A percentile compares a stretch with the other conserved stretches of the same genome.
phyloP scores from a whole-genome alignment of 2,888 invertebrate genomes.

The Tetragonisca angustula region DNA sequence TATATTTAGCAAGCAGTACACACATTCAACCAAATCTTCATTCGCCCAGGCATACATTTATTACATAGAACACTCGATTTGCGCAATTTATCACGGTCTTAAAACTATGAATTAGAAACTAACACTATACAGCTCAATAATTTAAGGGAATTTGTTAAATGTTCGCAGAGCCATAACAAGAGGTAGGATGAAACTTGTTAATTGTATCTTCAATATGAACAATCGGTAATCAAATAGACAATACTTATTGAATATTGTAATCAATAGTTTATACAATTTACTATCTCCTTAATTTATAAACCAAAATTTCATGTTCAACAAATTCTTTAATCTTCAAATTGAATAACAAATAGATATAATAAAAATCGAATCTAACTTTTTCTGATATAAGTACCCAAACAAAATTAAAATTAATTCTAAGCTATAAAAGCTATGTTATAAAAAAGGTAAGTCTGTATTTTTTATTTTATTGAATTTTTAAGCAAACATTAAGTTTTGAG shows the following conservation, averaged over 20 bases:
- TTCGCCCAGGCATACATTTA: constrained; percentile 49
- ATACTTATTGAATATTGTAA: constrained; percentile 35
- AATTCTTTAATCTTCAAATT: constrained; percentile 39
- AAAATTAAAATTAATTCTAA: constrained; percentile 30
- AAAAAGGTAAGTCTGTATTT: constrained; percentile 21
- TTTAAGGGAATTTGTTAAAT: constrained; percentile 68
- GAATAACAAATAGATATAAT: constrained; percentile 14
- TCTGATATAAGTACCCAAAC: constrained; percentile 39
- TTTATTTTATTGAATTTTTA: constrained; percentile 26
- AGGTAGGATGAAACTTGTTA: constrained; percentile 67
- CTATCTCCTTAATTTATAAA: constrained; percentile 25
- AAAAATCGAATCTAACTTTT: constrained; percentile 21
- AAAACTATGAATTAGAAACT: constrained; percentile 62
- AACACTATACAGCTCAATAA: constrained; percentile 70
- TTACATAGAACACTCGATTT: constrained; percentile 60
- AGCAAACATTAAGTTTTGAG: constrained; percentile 23
- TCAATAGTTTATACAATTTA: constrained; percentile 21
- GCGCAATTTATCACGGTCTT: constrained; percentile 63
- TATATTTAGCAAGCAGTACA: constrained; percentile 34
- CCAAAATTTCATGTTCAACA: constrained; percentile 29
- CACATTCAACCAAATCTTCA: constrained; percentile 48
- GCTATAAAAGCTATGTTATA: constrained; percentile 29
- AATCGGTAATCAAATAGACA: constrained; percentile 45
- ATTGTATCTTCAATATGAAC: constrained; percentile 60
- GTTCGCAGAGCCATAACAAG: constrained; percentile 65